Conservation (phyloP, 2,113 vertebrate genomes). For the Physeter macrocephalus region DNA sequence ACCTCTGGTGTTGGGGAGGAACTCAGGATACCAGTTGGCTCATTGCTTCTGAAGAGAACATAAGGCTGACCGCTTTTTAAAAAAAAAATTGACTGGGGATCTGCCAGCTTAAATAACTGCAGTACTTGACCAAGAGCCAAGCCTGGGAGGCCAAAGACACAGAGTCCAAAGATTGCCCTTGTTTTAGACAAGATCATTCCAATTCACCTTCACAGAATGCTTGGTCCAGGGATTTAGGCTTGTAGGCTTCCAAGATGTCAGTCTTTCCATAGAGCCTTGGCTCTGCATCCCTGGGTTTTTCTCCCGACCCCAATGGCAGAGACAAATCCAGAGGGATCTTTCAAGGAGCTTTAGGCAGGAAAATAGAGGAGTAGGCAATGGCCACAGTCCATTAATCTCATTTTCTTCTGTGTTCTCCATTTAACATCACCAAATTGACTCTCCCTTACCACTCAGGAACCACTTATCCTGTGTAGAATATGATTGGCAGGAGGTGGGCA, state of each 20-base stretch:
- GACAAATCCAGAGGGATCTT: not conserved
- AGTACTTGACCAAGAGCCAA: not conserved
- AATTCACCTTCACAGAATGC: not conserved
- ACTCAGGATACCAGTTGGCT: not conserved
- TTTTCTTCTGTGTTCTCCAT: not conserved
- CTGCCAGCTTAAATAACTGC: not conserved
- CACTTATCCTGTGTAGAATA: not conserved
- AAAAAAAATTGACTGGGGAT: not conserved
- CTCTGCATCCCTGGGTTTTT: not conserved
- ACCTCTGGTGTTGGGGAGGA: not conserved
- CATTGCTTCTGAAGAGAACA: not conserved
- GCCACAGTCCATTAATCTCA: not conserved
- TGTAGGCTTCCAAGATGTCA: not conserved
- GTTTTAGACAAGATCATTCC: not conserved
- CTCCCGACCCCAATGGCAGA: not conserved
- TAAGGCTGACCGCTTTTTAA: not conserved
- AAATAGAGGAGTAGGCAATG: not conserved
- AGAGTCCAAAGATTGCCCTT: not conserved
- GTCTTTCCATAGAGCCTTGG: not conserved
- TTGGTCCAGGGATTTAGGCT: not conserved
- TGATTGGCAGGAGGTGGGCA: not conserved
- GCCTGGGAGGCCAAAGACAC: not conserved
- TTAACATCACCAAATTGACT: not conserved
- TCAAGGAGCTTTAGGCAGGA: not conserved
- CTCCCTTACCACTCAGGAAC: not conserved